A percentile compares a stretch with the other conserved stretches of the same genome.
Conservation (phyloP, 1,140 invertebrate genomes). For the Camponotus vicinus region DNA sequence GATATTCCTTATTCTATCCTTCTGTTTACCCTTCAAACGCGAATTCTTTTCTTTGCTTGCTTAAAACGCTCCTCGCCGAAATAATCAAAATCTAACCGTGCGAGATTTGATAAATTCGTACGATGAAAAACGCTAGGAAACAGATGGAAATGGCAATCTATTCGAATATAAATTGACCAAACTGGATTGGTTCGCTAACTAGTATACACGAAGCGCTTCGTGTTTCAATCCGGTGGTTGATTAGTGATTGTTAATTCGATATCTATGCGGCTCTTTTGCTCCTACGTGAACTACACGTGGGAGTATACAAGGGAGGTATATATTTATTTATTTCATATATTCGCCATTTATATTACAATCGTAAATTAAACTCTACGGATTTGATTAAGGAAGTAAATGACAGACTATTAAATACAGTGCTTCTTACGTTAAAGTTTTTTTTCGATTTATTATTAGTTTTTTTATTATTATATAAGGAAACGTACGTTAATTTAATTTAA, state of each 20-base stretch:
- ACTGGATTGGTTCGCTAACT: neutral
- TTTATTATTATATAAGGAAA: neutral
- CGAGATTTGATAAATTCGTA: constrained; percentile 21
- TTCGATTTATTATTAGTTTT: neutral
- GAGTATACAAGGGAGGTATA: neutral
- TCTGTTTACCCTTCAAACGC: constrained; percentile 5
- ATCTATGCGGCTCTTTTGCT: constrained; percentile 4
- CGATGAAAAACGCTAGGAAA: neutral
- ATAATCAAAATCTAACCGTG: constrained; percentile 31
- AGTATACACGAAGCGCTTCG: neutral
- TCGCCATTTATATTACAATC: neutral
- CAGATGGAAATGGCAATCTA: neutral
- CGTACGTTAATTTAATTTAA: neutral
- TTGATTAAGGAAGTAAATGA: constrained; percentile 1
- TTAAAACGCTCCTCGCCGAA: neutral
- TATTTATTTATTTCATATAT: neutral
- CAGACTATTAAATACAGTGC: neutral
- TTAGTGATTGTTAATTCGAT: constrained; percentile 14
- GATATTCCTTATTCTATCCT: constrained; percentile 6
- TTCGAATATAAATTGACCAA: neutral
- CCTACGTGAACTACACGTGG: neutral
- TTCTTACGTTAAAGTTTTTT: neutral
- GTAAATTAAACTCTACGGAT: neutral
- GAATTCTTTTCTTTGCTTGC: neutral
- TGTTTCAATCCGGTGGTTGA: neutral